These are phyloP conservation scores for Mercenaria mercenaria DNA, from an alignment of 1,140 invertebrate genomes.

Conservation along the genomic window DNA sequence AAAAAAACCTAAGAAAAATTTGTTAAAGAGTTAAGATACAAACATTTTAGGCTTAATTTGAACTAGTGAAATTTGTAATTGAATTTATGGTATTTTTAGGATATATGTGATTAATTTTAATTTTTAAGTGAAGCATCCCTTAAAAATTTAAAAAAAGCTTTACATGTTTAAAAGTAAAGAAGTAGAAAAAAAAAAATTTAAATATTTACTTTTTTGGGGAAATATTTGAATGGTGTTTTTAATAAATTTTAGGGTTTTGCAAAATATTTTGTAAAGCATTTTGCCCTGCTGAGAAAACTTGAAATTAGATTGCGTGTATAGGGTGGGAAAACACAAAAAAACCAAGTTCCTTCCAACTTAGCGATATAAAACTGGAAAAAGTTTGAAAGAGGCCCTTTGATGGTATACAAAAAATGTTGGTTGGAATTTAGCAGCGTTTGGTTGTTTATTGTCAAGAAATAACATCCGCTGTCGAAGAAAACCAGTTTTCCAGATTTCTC, in stretches of 20 bases:
- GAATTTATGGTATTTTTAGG: too few species aligned
- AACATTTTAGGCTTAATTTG: too few species aligned
- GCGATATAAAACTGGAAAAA: conserved; percentile 3
- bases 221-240: conserved; percentile 2
- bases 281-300: neutral
- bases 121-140: too few species aligned
- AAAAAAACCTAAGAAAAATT: too few species aligned
- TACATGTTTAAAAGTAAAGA: too few species aligned
- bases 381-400: conserved; percentile 15
- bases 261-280: conserved; percentile 19
- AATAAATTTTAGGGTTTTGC: conserved; percentile 21
- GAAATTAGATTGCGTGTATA: conserved; percentile 17
- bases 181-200: neutral
- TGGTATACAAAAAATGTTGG: conserved; percentile 4
- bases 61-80: too few species aligned
- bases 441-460: conserved; percentile 36
- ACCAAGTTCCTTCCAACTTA: neutral
- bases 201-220: neutral
- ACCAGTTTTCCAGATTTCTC: conserved; percentile 9
- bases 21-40: too few species aligned
- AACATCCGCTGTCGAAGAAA: conserved; percentile 1
- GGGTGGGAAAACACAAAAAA: conserved; percentile 12
- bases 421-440: conserved; percentile 27
- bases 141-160: too few species aligned
- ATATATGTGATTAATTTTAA: too few species aligned